These are phyloP conservation scores for Hypsibius dujardini DNA, from an alignment of 1,140 invertebrate species.

Conservation along the genomic window DNA sequence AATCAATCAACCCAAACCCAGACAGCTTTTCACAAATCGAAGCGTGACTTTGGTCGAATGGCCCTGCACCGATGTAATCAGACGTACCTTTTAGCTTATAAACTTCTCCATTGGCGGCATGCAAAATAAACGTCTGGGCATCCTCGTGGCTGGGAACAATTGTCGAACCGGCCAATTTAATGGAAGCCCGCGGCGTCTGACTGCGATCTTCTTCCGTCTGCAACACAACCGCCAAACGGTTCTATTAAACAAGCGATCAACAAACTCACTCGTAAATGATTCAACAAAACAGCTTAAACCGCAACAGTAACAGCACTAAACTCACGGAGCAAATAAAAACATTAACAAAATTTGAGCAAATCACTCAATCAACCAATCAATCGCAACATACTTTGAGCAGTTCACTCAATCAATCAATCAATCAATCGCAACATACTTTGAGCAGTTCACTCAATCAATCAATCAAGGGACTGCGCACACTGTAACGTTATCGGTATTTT, in stretches of 20 bases:
- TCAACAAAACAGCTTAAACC: constrained; percentile 18
- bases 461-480: background rate
- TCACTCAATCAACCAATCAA: constrained; percentile 9
- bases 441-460: constrained; percentile 13
- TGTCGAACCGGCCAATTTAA: constrained; percentile 49
- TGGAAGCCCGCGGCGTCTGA: constrained; percentile 7
- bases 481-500: background rate
- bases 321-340: constrained; percentile 16
- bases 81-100: constrained; percentile 46
- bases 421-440: constrained; percentile 8
- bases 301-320: constrained; percentile 18
- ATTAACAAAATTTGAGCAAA: constrained; percentile 17
- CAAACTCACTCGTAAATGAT: constrained; percentile 6
- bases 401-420: background rate
- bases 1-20: background rate
- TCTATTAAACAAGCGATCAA: constrained; percentile 5
- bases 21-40: background rate
- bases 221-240: background rate
- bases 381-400: background rate
- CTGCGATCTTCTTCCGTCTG: constrained; percentile 12
- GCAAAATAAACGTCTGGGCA: constrained; percentile 80
- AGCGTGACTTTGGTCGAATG: constrained; percentile 11
- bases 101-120: constrained; percentile 71
- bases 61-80: background rate
- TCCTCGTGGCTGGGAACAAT: constrained; percentile 92